Base-by-base conservation (phyloP, 2,888 invertebrate genomes). In the Ormyrus thymus region DNA sequence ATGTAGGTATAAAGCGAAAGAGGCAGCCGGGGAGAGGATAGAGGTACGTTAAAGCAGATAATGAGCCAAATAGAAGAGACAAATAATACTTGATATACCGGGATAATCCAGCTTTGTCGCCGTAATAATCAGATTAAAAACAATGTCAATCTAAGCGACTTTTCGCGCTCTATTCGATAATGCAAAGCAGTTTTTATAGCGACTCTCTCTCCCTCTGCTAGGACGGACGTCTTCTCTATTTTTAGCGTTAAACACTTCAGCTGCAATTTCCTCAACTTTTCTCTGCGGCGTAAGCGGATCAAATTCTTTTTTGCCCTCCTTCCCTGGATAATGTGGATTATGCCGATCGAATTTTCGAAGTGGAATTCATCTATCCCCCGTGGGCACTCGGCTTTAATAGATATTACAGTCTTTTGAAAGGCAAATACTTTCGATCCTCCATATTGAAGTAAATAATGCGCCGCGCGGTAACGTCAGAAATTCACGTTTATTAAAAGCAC, bases 341-440 rank as follows among this genome's bases (percentile, higher is more conserved):
- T 78, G 62, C 75, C 72, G 76, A 81, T 81, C 81, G 81, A 81
- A 81, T 81, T 81, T 78, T 81, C 76, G 43, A 72, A 76, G 70
- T 64, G 64, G 75, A 69, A 76, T 76, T 72, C 81, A 66, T 76
- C 78, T 76, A 78, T 78, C 65, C 81, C 81, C 78, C 80, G 61
- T 58, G 72, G 76, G 78, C 66, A 74, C 75, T 74, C 74, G 56
- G 74, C 73, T 77, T 61, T 74, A 76, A 76, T 78, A 78, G 68
- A 77, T 65, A 64, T 72, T 76, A 73, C 72, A 68, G 58, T 73
- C 81, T 76, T 76, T 78, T 78, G 69, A 76, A 78, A 78, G 72
- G 72, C 64, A 69, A 78, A 81, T 70, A 68, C 46, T 71, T 71
- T 74, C 59, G 77, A 78, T 66, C 66, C 58, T 43, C 51, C 68